phyloP scores from a whole-genome alignment of 2,113 vertebrate species.

The Datnioides undecimradiatus region DNA sequence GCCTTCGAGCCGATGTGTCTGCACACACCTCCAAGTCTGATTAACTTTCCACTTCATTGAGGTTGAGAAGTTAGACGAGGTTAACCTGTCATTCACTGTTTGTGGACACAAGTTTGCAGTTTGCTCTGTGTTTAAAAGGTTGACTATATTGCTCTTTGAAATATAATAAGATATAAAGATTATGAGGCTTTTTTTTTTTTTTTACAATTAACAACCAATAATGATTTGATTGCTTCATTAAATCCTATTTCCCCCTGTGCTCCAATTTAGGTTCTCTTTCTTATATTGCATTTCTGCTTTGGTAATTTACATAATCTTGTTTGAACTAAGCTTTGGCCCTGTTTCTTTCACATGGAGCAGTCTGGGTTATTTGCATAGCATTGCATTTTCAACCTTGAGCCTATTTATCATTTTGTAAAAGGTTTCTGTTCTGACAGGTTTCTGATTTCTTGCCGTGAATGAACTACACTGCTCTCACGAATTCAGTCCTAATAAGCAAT shows the following conservation, averaged over 20 bases:
- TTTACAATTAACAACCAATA: conserved; percentile 29
- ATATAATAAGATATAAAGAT: conserved; percentile 24
- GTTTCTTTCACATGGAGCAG: conserved; percentile 17
- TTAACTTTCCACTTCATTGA: conserved; percentile 54
- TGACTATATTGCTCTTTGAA: conserved; percentile 23
- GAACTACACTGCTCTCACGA: conserved; percentile 29
- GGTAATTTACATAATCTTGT: conserved; percentile 50
- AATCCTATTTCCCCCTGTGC: conserved; percentile 37
- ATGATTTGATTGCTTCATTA: conserved; percentile 56
- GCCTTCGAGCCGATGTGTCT: conserved; percentile 61
- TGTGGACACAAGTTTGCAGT: conserved; percentile 24
- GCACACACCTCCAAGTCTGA: conserved; percentile 50
- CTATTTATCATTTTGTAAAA: conserved; percentile 45
- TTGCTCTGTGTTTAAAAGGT: conserved; percentile 5
- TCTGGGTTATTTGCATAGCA: conserved; percentile 29
- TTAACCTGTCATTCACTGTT: conserved; percentile 45
- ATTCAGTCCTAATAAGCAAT: conserved; percentile 49
- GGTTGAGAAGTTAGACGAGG: conserved; percentile 52
- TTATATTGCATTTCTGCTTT: conserved; percentile 14
- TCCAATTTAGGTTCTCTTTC: conserved; percentile 21
- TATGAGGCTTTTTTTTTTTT: too few species aligned
- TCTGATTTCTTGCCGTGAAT: conserved; percentile 52
- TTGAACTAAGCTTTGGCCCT: conserved; percentile 30
- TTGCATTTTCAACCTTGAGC: conserved; percentile 25
- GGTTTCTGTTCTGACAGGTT: conserved; percentile 20